Percentiles rank a stretch among this genome's conserved stretches.
Evolutionary conservation across 2,113 vertebrate species (phyloP).

Genomic region (human (Homo sapiens)): GRCh38 chr9:10129001-10129500

Average conservation of each 20-base stretch:
- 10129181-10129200: background rate
- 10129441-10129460: background rate
- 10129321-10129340: background rate
- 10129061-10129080: background rate
- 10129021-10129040: background rate
- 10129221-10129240: background rate
- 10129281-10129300: background rate
- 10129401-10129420: background rate
- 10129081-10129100: background rate
- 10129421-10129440: background rate
- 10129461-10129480: background rate
- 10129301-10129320: background rate
- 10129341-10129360: background rate
- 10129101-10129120: background rate
- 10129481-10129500: background rate
- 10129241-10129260: background rate
- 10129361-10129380: slow-evolving; percentile 28
- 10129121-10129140: background rate
- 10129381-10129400: background rate
- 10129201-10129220: slow-evolving; percentile 15
- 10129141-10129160: background rate
- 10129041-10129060: background rate
- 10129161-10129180: slow-evolving; percentile 6
- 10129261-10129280: background rate
- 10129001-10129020: background rate